Evolutionary conservation across 2,113 vertebrate genomes (phyloP).

Genomic region (Craseonycteris thonglongyai): DNA sequence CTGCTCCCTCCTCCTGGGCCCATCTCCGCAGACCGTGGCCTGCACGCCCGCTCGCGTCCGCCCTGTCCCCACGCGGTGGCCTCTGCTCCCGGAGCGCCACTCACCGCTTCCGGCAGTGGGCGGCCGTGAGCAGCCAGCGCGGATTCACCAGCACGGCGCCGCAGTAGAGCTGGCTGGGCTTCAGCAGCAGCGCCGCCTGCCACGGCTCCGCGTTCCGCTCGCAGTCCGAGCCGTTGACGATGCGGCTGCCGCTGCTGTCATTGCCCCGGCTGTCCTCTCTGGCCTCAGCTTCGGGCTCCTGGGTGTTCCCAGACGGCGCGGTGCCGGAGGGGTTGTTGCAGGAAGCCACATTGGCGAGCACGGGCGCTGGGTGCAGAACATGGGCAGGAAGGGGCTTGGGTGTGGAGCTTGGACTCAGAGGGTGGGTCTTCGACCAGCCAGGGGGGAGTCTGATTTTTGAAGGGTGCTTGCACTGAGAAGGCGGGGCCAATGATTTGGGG

Average conservation of each 20-base stretch:
- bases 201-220: not conserved
- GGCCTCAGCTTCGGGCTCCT: not conserved
- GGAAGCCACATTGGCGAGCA: not conserved
- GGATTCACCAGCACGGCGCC: conserved; percentile 45
- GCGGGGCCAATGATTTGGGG: not conserved
- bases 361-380: not conserved
- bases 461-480: not conserved
- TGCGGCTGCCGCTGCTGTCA: not conserved
- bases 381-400: not conserved
- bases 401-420: not conserved
- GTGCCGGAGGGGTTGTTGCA: not conserved
- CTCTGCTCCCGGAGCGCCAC: not conserved
- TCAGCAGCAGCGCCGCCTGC: conserved; percentile 51
- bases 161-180: conserved; percentile 37
- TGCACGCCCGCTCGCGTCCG: fast-evolving
- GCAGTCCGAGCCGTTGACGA: conserved; percentile 52
- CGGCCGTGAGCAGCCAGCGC: conserved; percentile 70
- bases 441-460: fast-evolving
- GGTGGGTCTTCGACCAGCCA: not conserved
- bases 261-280: not conserved
- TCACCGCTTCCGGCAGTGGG: conserved; percentile 70
- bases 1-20: not conserved
- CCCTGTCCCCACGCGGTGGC: fast-evolving
- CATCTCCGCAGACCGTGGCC: too few species aligned
- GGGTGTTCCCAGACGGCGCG: not conserved